phyloP scores from a whole-genome alignment of 2,113 vertebrate species.

The Tragulus kanchil region DNA sequence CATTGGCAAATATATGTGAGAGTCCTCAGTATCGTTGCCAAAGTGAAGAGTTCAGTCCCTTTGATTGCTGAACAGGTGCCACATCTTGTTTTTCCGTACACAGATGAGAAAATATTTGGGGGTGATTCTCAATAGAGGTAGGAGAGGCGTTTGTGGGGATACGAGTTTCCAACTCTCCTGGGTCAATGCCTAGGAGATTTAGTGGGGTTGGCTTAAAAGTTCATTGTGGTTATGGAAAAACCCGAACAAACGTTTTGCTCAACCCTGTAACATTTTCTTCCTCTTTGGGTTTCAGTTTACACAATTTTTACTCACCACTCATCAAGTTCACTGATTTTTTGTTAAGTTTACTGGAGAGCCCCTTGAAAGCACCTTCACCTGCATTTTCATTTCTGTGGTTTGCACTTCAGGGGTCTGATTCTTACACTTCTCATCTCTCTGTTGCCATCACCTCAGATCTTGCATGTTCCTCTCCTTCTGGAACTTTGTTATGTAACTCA shows the following conservation, averaged over 20 bases:
- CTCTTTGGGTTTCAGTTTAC: conserved; percentile 1
- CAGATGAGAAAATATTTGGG: neutral
- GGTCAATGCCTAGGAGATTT: neutral
- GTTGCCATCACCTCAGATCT: neutral
- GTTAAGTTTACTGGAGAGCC: neutral
- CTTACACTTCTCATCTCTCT: neutral
- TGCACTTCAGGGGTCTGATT: neutral
- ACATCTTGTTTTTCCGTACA: neutral
- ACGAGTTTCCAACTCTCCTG: neutral
- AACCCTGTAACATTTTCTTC: neutral
- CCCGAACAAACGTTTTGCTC: neutral
- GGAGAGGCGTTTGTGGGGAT: neutral
- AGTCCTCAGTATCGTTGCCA: neutral
- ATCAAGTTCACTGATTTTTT: neutral
- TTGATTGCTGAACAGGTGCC: neutral
- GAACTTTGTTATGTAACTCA: neutral
- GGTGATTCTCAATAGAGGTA: neutral
- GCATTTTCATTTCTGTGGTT: neutral
- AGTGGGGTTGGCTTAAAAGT: neutral
- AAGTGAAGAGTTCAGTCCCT: neutral
- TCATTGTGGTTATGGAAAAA: neutral
- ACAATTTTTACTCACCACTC: neutral
- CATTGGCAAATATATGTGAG: neutral
- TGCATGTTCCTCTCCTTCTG: neutral
- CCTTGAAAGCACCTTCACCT: neutral